Evolutionary conservation across 2,113 vertebrate species (phyloP).

Genomic region (Toxostoma redivivum): DNA sequence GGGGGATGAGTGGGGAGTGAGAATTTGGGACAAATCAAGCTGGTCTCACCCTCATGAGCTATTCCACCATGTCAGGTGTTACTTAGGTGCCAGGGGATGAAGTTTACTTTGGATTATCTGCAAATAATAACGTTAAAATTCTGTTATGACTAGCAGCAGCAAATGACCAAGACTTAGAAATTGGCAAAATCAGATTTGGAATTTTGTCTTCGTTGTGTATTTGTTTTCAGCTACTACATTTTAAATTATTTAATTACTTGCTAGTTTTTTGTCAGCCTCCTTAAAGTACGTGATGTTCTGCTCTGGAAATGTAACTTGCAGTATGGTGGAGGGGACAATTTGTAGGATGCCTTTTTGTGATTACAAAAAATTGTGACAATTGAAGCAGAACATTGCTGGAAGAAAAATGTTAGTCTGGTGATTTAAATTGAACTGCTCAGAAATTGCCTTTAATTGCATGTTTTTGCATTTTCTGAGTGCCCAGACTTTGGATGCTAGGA

Average conservation of each 20-base stretch:
- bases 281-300: not conserved
- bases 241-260: not conserved
- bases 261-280: not conserved
- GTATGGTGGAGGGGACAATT: not conserved
- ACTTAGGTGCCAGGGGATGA: not conserved
- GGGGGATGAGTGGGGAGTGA: not conserved
- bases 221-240: not conserved
- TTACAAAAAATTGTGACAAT: not conserved
- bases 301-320: not conserved
- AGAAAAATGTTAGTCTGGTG: not conserved
- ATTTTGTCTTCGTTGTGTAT: not conserved
- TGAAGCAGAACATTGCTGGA: not conserved
- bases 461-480: not conserved
- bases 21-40: not conserved
- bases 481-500: not conserved
- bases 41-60: not conserved
- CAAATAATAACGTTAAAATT: not conserved
- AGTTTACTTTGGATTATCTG: not conserved
- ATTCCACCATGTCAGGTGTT: not conserved
- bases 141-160: not conserved
- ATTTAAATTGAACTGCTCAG: not conserved
- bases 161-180: not conserved
- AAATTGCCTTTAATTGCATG: conserved; percentile 3
- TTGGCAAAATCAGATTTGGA: not conserved
- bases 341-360: not conserved